Evolutionary conservation across 2,888 invertebrate genomes (phyloP), one percentile per base, ranked within the genome.

Genomic region (Tachina grossa): DNA sequence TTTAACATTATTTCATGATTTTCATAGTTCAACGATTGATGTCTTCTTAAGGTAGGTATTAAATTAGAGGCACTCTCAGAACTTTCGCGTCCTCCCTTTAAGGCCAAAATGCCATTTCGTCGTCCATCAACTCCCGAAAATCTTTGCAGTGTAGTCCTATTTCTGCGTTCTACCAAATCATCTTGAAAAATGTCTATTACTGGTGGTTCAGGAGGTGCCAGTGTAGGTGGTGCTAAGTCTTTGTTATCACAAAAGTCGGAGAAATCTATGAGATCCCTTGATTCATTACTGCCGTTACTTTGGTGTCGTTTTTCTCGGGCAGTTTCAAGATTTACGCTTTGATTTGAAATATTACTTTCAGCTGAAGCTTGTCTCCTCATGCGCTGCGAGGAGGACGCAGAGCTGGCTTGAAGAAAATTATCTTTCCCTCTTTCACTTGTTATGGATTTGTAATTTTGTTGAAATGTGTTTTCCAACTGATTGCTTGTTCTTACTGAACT

Each of bases 271-370:
- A 92, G 88, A 87, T 92, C 92, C 9, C 90, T 90, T 31, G 87
- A 87, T 22, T 84, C 87, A 74, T 78, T 84, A 53, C 59, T 80
- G 51, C 13, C 66, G 63, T 39, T 65, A 51, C 65, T 87, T 82
- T 13, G 85, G 55, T 72, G 77, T 6, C 57, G 74, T 22, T 76
- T 85, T 82, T 83, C 80, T 8, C 71, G 65, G 43, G 75, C 69
- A 14, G 55, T 9, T 3, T 45, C 93, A 68, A 91, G 87, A 77
- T 91, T 92, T 14, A 91, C 87, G 82, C 93, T 93, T 83, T 93
- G 93, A 88, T 92, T 93, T 47, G 93, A 93, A 43, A 93, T 92
- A 87, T 92, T 93, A 77, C 93, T 93, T 85, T 93, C 93, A 4
- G 92, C 92, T 0, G 93, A 93, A 1, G 93, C 91, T 87, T 93